phyloP scores from a whole-genome alignment of 2,888 invertebrate species.

The Uropetala carovei region DNA sequence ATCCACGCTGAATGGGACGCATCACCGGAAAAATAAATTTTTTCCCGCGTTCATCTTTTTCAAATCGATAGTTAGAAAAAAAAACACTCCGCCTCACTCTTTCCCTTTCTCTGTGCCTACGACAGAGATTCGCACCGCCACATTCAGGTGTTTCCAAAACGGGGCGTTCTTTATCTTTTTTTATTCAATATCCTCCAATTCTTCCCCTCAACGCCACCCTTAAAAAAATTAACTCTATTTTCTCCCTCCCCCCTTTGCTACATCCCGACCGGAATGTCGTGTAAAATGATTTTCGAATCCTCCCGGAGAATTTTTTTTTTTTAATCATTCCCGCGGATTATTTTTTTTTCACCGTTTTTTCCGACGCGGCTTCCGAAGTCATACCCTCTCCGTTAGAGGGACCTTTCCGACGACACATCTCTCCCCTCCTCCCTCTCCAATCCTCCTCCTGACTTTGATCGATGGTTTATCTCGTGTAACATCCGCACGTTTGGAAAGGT shows the following conservation, averaged over 20 bases:
- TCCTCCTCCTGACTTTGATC: neutral
- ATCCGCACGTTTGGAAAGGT: constrained; percentile 32
- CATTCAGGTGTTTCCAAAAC: constrained; percentile 19
- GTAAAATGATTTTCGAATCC: constrained; percentile 32
- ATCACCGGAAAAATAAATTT: neutral
- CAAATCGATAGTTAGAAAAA: neutral
- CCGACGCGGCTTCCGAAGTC: neutral
- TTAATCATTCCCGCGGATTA: neutral
- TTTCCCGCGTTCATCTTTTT: neutral
- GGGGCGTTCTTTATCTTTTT: neutral
- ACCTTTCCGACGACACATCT: neutral
- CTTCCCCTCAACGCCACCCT: neutral
- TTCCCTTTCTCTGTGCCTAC: neutral
- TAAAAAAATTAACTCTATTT: neutral
- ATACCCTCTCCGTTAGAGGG: neutral
- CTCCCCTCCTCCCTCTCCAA: neutral
- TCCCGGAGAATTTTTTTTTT: neutral
- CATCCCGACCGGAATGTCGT: neutral
- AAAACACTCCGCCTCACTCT: neutral
- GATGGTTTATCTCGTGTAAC: constrained; percentile 29
- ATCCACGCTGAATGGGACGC: neutral
- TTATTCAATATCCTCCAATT: neutral
- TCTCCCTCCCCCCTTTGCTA: neutral
- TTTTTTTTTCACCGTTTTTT: neutral
- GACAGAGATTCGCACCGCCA: neutral